Evolutionary conservation across 1,140 invertebrate genomes (phyloP), one percentile per base, ranked within the genome.

Genomic region (Aricia agestis): DNA sequence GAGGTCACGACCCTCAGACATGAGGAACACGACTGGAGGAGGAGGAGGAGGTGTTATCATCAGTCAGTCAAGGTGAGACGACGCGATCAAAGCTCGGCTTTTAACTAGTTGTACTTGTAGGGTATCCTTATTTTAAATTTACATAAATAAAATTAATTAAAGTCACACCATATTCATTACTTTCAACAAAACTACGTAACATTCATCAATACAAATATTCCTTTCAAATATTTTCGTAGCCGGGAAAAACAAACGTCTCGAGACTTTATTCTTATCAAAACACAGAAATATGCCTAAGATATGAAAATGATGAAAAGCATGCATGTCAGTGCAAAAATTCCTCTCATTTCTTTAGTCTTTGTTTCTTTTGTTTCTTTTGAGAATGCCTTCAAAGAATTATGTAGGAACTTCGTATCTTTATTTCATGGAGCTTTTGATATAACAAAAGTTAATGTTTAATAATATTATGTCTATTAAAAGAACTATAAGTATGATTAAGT

Each of bases 271-370:
- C 59, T 6, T 19, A 19, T 63, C 18, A 63, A 19, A 19, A 63
- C 18, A 63, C 18, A 19, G 19, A 19, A 25, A 63, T 11, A 63
- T 19, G n/a, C 59, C 59, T 19, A 19, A 59, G 59, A 63, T 19
- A 19, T 63, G 17, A 25, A 63, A 63, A 63, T 63, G 17, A 63
- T 19, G 59, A 19, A 18, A 63, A 63, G 18, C 2, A 19, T 63
- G 59, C 59, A 63, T 25, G 58, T 59, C 58, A 59, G 58, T 19
- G 58, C 18, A 59, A 19, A 59, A 59, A 59, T 59, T 18, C 45
- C 45, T 15, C 45, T 59, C n/a, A 59, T 59, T 17, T 17, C 18
- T 18, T 59, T 59, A 59, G 18, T 63, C 10, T 63, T 63, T 63
- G 17, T 63, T 63, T 6, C 17, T 63, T 19, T 63, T 63, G 19